phyloP scores from a whole-genome alignment of 2,113 vertebrate species.

The Poicephalus meyeri region DNA sequence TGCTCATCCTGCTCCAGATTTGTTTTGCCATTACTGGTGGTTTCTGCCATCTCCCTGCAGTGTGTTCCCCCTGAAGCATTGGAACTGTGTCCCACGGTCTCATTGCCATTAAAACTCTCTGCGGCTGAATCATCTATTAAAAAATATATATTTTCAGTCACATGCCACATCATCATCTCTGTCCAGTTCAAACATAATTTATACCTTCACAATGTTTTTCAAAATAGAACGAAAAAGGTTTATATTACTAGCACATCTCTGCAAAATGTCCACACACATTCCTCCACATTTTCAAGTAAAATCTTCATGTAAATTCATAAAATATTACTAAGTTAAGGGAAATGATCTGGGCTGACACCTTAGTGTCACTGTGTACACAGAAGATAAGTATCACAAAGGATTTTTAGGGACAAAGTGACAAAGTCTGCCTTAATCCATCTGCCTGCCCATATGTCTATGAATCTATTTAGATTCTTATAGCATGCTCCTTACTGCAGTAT shows the following conservation, averaged over 20 bases:
- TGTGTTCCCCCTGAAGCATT: slow-evolving; percentile 78
- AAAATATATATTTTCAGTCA: slow-evolving; percentile 70
- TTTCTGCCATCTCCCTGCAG: slow-evolving; percentile 79
- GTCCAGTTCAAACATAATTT: slow-evolving; percentile 50
- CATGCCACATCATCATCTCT: slow-evolving; percentile 38
- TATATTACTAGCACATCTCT: slow-evolving; percentile 1
- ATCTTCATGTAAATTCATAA: background rate
- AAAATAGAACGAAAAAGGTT: slow-evolving; percentile 13
- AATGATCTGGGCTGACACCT: background rate
- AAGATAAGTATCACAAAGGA: background rate
- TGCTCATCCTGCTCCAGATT: slow-evolving; percentile 81
- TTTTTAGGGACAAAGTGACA: slow-evolving; percentile 10
- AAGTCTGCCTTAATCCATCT: slow-evolving; percentile 9
- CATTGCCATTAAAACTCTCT: slow-evolving; percentile 85
- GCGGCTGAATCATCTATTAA: slow-evolving; percentile 85
- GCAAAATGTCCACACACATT: background rate
- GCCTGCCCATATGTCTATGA: background rate
- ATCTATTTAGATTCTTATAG: background rate
- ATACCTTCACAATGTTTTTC: slow-evolving; percentile 16
- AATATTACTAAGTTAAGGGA: background rate
- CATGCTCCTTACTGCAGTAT: background rate
- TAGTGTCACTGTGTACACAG: background rate
- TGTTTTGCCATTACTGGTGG: slow-evolving; percentile 79
- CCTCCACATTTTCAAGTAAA: background rate
- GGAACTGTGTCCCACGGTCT: slow-evolving; percentile 80